phyloP scores from a whole-genome alignment of 2,797 vertebrate species.

The Crotalus adamanteus region DNA sequence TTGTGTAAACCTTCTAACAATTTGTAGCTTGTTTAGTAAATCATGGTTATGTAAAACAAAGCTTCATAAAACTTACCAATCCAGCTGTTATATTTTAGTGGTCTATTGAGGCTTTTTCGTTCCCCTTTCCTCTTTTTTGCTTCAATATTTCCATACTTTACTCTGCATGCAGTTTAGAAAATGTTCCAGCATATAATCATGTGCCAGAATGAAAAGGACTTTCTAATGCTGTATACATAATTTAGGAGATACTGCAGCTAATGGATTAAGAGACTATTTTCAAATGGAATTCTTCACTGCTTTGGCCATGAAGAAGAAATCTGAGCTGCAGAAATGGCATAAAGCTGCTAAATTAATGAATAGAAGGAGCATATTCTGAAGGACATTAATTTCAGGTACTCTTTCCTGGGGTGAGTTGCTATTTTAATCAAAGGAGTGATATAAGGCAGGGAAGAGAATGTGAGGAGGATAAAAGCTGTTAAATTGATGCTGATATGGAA shows the following conservation, averaged over 20 bases:
- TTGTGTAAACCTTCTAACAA: not conserved
- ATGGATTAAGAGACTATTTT: slow-evolving; percentile 9
- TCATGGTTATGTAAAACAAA: not conserved
- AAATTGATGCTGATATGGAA: not conserved
- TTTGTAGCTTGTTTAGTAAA: not conserved
- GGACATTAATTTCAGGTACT: slow-evolving; percentile 30
- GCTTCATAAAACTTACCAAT: not conserved
- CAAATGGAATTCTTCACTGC: not conserved
- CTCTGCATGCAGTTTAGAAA: not conserved
- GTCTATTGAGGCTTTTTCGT: not conserved
- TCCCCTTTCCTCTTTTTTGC: not conserved
- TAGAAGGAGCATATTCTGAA: slow-evolving; percentile 33
- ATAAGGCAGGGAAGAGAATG: not conserved
- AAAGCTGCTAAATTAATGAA: slow-evolving; percentile 49
- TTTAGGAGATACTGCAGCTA: not conserved
- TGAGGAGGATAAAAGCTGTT: not conserved
- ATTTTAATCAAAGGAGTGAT: slow-evolving; percentile 6
- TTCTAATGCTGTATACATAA: not conserved
- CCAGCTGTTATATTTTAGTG: not conserved
- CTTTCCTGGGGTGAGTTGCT: slow-evolving; percentile 38
- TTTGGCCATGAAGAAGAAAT: slow-evolving; percentile 36
- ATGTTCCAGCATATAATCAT: not conserved
- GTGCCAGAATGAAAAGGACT: not conserved
- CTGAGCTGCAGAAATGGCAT: slow-evolving; percentile 34
- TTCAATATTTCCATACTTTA: not conserved